Base-by-base conservation (phyloP, 2,113 vertebrate species). In the Apeltes quadracus region DNA sequence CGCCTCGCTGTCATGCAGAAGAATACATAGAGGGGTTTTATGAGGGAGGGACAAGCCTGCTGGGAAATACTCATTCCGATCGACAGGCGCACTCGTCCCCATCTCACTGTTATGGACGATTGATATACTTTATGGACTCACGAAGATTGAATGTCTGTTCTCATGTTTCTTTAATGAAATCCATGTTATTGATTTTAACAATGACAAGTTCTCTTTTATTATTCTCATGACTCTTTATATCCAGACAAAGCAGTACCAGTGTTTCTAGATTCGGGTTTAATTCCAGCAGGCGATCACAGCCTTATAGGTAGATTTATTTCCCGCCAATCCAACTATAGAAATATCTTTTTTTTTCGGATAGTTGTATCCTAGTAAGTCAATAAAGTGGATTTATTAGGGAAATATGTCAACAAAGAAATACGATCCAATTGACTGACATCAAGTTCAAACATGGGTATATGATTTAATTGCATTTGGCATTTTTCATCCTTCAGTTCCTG, bases 51-150 rank as follows among this genome's bases (percentile, higher is more conserved):
- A 68, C 22, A 46, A 3, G 38, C 62, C 83, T 69, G 72, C 70
- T 69, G 82, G 85, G 87, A 72, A 81, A 84, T 76, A 69, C 61
- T 53, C 69, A 29, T 64, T 83, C 43, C 58, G 72, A 57, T 82
- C 61, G 69, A 32, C 71, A 65, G 39, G 50, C 62, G 0, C 61
- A 29, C 34, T 38, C 22, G 10, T 23, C 36, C 18, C 25, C 43
- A 54, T 63, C 57, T 79, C 58, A 57, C 66, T 72, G n/a, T 57
- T 68, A 61, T 79, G 76, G 61, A 61, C 77, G 76, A 87, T 48
- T 78, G 82, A 86, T 88, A 79, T 64, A 75, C 67, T 78, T 66
- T 64, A 61, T 51, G 66, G 65, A 76, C 68, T 55, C 7, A 36
- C 20, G 27, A 38, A 79, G 61, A 83, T 34, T 73, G 34, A 68